Evolutionary conservation across 2,113 vertebrate genomes (phyloP).

Genomic region (Todiramphus chloris): DNA sequence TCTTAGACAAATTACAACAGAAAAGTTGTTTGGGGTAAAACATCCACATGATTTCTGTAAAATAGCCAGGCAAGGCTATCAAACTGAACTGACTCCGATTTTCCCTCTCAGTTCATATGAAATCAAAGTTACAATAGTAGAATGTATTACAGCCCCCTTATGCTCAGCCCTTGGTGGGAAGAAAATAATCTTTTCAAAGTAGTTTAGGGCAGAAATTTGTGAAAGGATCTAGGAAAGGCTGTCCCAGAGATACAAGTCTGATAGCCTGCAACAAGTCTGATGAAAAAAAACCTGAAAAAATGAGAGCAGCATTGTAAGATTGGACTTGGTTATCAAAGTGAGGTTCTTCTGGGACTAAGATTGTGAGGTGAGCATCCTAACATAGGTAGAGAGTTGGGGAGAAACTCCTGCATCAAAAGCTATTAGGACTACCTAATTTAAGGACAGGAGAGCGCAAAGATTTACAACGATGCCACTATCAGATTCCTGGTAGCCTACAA

Average conservation of each 20-base stretch:
- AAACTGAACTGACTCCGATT: rapidly evolving
- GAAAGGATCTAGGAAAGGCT: background rate
- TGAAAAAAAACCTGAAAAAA: background rate
- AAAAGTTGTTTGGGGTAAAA: background rate
- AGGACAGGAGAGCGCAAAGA: background rate
- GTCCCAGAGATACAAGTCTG: background rate
- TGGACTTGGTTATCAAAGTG: background rate
- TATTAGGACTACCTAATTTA: background rate
- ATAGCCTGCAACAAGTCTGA: background rate
- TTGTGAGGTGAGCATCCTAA: background rate
- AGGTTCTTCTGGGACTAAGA: background rate
- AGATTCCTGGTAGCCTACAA: background rate
- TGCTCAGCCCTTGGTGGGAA: background rate
- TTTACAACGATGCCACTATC: background rate
- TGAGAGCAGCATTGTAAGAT: background rate
- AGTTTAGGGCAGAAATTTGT: background rate
- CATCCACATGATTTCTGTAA: background rate
- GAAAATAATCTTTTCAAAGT: background rate
- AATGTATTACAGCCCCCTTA: background rate
- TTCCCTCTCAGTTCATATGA: background rate
- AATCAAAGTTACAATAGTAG: background rate
- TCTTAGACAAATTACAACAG: background rate
- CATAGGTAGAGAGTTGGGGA: background rate
- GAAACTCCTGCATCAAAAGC: background rate
- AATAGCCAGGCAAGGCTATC: background rate